These are phyloP conservation scores for Pantherophis vulpinus DNA, from an alignment of 2,797 vertebrate genomes.

Conservation along the genomic window DNA sequence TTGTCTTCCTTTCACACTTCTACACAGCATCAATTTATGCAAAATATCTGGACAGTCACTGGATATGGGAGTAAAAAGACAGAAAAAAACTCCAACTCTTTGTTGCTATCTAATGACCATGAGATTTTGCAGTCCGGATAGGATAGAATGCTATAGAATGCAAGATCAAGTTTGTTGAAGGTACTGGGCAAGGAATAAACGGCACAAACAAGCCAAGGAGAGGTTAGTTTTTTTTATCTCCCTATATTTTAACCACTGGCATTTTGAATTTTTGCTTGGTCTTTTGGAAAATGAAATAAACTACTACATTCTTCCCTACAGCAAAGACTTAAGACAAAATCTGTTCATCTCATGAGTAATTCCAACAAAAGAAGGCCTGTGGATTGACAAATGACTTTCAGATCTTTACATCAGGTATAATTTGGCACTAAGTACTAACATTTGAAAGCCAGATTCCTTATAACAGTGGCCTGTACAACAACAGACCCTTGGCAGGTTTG, in stretches of 20 bases:
- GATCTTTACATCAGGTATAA: conserved; percentile 55
- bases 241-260: background rate
- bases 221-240: background rate
- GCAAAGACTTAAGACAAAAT: conserved; percentile 35
- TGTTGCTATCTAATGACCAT: background rate
- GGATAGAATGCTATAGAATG: background rate
- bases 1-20: background rate
- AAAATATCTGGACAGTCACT: background rate
- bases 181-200: background rate
- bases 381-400: conserved; percentile 64
- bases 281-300: conserved; percentile 42
- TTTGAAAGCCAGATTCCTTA: conserved; percentile 54
- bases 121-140: background rate
- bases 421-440: conserved; percentile 44
- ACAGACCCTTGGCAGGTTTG: conserved; percentile 74
- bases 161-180: background rate
- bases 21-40: background rate
- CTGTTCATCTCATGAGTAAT: conserved; percentile 56
- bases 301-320: background rate
- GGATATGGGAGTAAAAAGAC: background rate
- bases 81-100: background rate
- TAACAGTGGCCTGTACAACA: conserved; percentile 51
- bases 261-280: background rate
- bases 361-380: conserved; percentile 49
- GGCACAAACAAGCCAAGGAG: background rate